phyloP scores from a whole-genome alignment of 2,888 invertebrate species.

The Aquatica leii region DNA sequence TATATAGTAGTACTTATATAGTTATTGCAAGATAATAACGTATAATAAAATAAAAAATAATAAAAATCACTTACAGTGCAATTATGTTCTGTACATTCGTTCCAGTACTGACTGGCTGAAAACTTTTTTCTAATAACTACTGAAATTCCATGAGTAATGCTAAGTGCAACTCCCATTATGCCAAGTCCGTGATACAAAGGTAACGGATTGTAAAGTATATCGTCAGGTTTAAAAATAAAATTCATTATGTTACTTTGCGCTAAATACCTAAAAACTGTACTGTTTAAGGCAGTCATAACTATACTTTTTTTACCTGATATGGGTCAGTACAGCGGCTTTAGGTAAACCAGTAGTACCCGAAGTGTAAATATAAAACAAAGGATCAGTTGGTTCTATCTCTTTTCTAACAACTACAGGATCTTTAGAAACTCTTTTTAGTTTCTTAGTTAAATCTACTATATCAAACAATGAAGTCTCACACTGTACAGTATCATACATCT shows the following conservation, averaged over 20 bases:
- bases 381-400: background rate
- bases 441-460: background rate
- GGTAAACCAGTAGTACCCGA: conserved; percentile 97
- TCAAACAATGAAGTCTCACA: background rate
- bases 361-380: conserved; percentile 88
- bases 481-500: background rate
- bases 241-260: background rate
- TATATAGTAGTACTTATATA: too few species aligned
- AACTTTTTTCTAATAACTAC: conserved; percentile 88
- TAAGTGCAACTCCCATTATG: conserved; percentile 82
- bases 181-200: conserved; percentile 96
- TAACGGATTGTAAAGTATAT: conserved; percentile 88
- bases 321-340: conserved; percentile 93
- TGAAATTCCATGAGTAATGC: conserved; percentile 78
- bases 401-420: background rate
- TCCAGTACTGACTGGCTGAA: conserved; percentile 94
- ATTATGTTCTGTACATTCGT: conserved; percentile 87
- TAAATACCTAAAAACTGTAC: conserved; percentile 12
- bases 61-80: conserved; percentile 91
- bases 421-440: background rate
- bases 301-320: conserved; percentile 69
- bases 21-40: too few species aligned
- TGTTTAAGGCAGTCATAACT: background rate
- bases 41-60: too few species aligned
- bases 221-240: conserved; percentile 60